Base-by-base conservation (phyloP, 2,113 vertebrate genomes). In the Sinocyclocheilus maitianheensis region DNA sequence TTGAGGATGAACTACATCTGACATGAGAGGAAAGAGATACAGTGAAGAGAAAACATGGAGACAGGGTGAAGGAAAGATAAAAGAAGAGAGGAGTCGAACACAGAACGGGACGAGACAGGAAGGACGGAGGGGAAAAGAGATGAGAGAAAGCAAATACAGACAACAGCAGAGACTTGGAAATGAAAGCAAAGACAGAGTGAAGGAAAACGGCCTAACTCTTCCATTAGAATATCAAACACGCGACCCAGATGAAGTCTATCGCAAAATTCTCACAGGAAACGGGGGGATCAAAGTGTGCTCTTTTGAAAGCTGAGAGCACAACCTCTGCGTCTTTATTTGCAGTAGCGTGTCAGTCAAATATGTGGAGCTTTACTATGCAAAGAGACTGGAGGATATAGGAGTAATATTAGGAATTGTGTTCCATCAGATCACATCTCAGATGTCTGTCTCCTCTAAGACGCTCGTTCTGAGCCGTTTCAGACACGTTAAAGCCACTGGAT, bases 201-300 rank as follows among this genome's bases (percentile, higher is more conserved):
- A 71, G 16, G 67, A 83, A 83, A 91, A 48, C 22, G 58, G 90
- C 77, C 84, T 84, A 87, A 83, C 75, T 85, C 84, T 24, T 71
- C 76, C 83, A 81, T 85, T 40, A 75, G 74, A 34, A 48, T 77
- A 77, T 87, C 72, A 83, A 83, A 87, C 51, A 20, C 30, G 55
- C 24, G 51, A 84, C 69, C 30, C 84, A 85, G 84, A 80, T 85
- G 84, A 85, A 75, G 77, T 60, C 69, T 86, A 58, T 83, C 75
- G 89, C 79, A 22, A 65, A 24, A 7, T 67, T 89, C 62, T 88
- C 65, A 18, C 30, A 89, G 69, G 85, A 90, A 77, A 34, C 3
- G 1, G 14, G 5, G 8, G 53, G 18, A 92, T 92, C 91, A 92
- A 92, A 91, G 88, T 55, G 18, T 11, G 26, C 78, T 53, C 81